Conservation (phyloP, 2,113 vertebrate species). For the Dicaeum eximium region DNA sequence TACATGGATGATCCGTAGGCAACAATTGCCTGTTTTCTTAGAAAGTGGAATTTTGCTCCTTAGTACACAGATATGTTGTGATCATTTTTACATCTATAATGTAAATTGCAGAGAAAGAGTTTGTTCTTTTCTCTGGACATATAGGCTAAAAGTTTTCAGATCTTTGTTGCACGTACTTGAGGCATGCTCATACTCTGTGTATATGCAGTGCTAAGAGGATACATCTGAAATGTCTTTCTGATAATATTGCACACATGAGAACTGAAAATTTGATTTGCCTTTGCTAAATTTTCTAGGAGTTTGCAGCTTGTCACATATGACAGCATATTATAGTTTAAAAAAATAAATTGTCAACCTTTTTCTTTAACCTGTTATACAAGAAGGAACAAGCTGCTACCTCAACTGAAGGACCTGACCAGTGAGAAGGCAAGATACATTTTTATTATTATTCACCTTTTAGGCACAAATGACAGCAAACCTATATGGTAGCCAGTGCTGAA, state of each 20-base stretch:
- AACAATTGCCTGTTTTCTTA: background rate
- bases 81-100: background rate
- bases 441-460: background rate
- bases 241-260: background rate
- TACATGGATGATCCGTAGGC: background rate
- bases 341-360: rapidly evolving
- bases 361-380: background rate
- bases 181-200: background rate
- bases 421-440: background rate
- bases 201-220: background rate
- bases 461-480: background rate
- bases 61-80: background rate
- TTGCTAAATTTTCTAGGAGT: background rate
- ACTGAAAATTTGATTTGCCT: background rate
- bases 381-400: background rate
- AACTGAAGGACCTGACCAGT: background rate
- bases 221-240: background rate
- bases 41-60: background rate
- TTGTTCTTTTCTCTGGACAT: background rate
- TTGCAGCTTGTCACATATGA: background rate
- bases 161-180: background rate
- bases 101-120: background rate
- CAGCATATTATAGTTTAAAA: background rate
- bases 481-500: background rate
- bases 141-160: background rate